Evolutionary conservation across 1,140 invertebrate species (phyloP), one percentile per base, ranked within the genome.

Genomic region (Papilio helenus): DNA sequence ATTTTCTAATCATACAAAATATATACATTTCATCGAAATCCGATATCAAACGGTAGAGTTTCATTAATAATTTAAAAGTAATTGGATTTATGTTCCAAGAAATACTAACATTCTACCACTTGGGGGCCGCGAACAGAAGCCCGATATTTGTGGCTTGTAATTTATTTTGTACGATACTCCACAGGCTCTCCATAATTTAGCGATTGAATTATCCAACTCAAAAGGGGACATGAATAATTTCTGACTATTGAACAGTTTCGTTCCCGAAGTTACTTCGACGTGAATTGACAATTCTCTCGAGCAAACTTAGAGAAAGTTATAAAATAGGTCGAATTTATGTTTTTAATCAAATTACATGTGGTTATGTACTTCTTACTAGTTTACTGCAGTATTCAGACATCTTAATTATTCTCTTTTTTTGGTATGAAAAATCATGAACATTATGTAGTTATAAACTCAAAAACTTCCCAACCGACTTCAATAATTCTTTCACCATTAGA

Each of bases 81-180:
- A 61, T 68, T 68, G 61, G 61, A 68, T 34, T 68, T 68, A 0
- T 68, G 61, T 68, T 68, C 23, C 0, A 68, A 29, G 61, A 68
- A 68, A 68, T 65, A 65, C 61, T 65, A 29, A 65, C 34, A 29
- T 18, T 68, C 26, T 1, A 16, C 7, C 26, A 68, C 26, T 68
- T 1, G 23, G 61, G 26, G 14, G 14, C 3, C 2, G 3, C 9
- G 61, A 2, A 34, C 58, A 14, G 58, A 26, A 14, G 5, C 26
- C 61, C 61, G 26, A 68, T 68, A 68, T 68, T 68, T 58, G n/a
- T n/a, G 55, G 55, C n/a, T 58, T 68, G 61, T 68, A 34, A 68
- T 68, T 68, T 68, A 68, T 68, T 34, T 68, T 68, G 26, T 68
- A 68, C 61, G 61, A 68, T 68, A 68, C 61, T 68, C 61, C 61